A percentile compares a stretch with the other conserved stretches of the same genome.
These are phyloP conservation scores for Siniperca scherzeri DNA, from an alignment of 2,797 vertebrate genomes.

Conservation along the genomic window DNA sequence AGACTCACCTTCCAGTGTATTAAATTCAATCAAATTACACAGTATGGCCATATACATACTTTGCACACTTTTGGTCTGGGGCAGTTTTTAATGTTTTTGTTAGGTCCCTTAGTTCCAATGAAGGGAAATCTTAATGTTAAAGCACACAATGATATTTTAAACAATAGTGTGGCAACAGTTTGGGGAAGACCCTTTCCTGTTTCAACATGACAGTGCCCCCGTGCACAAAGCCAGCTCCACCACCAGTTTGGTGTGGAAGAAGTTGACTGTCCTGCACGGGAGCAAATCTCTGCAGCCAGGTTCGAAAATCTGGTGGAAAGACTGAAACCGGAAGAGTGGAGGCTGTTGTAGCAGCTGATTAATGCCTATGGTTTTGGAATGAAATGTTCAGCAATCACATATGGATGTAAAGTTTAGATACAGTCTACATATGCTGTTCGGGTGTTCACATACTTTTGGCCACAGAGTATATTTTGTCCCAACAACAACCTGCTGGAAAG, in stretches of 20 bases:
- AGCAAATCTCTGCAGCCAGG: background rate
- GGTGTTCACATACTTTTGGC: no score
- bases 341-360: background rate
- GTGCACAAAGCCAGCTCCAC: background rate
- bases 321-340: background rate
- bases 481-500: background rate
- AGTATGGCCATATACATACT: no score
- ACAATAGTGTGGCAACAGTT: no score
- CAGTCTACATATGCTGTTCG: no score
- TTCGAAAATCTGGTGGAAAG: background rate
- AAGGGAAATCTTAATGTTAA: background rate
- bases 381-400: background rate
- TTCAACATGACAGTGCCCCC: background rate
- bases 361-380: no score
- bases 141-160: background rate
- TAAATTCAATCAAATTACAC: background rate
- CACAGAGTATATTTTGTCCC: no score
- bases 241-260: background rate
- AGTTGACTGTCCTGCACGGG: background rate
- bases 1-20: background rate
- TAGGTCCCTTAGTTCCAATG: background rate
- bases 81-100: background rate
- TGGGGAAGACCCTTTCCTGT: no score
- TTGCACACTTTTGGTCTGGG: background rate
- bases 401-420: background rate